A percentile compares a stretch with the other conserved stretches of the same genome.
phyloP scores from a whole-genome alignment of 1,140 invertebrate species.

The Drosophila bocki region DNA sequence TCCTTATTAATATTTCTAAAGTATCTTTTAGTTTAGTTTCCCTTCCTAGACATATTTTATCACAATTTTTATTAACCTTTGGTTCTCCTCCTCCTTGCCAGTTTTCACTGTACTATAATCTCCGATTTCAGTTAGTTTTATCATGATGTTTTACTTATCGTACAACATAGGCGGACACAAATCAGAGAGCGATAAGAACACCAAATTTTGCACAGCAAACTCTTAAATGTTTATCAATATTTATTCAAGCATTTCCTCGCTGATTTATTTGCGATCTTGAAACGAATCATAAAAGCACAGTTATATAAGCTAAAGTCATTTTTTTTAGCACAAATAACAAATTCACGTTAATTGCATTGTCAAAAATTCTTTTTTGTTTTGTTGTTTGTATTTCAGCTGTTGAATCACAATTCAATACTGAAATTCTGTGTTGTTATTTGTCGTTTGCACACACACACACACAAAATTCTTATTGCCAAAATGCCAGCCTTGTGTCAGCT shows the following conservation, averaged over 20 bases:
- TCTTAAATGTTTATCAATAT: slow-evolving; percentile 56
- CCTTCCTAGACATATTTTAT: background rate
- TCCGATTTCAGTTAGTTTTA: slow-evolving; percentile 3
- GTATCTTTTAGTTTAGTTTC: background rate
- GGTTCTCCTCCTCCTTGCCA: background rate
- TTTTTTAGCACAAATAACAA: slow-evolving; percentile 53
- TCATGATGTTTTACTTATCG: slow-evolving; percentile 36
- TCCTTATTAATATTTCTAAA: background rate
- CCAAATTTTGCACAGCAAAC: slow-evolving; percentile 18
- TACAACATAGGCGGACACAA: slow-evolving; percentile 22
- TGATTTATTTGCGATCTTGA: slow-evolving; percentile 30
- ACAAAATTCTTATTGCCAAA: slow-evolving; percentile 26
- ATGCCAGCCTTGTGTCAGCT: slow-evolving; percentile 57
- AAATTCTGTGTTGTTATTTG: slow-evolving; percentile 23
- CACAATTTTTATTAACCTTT: background rate
- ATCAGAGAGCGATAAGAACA: slow-evolving; percentile 33
- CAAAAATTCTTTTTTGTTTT: slow-evolving; percentile 20
- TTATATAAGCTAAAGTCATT: slow-evolving; percentile 44
- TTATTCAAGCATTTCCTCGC: slow-evolving; percentile 54
- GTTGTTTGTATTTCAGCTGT: slow-evolving; percentile 2
- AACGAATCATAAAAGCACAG: slow-evolving; percentile 12
- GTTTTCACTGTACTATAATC: slow-evolving; percentile 4
- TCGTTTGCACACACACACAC: slow-evolving; percentile 1
- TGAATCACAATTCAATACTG: slow-evolving; percentile 44
- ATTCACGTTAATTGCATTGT: slow-evolving; percentile 71